A percentile compares a stretch with the other conserved stretches of the same genome.
Conservation (phyloP, 2,888 invertebrate species). For the Papilio gigon region DNA sequence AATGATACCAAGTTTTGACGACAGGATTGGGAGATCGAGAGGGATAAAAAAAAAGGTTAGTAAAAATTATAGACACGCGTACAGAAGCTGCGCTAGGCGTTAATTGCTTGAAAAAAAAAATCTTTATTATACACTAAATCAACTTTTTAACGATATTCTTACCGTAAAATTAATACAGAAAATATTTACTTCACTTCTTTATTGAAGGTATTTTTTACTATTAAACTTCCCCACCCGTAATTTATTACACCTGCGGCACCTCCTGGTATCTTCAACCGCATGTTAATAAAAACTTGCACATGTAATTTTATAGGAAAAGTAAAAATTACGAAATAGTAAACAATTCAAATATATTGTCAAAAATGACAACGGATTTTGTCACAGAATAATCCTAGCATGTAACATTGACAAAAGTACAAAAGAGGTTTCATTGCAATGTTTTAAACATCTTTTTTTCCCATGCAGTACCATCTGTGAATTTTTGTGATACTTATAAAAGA, state of each 20-base stretch:
- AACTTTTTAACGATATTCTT: not conserved
- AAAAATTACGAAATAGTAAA: slow-evolving; percentile 27
- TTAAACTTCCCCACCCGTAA: not conserved
- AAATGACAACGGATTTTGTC: slow-evolving; percentile 27
- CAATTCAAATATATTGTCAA: slow-evolving; percentile 33
- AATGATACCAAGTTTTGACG: too few relatives aligned
- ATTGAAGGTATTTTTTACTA: slow-evolving; percentile 14
- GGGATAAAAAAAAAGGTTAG: too few relatives aligned
- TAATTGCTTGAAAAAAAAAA: too few relatives aligned
- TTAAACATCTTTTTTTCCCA: not conserved
- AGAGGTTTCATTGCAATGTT: not conserved
- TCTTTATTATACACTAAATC: too few relatives aligned
- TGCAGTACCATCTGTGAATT: too few relatives aligned
- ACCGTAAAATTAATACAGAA: not conserved
- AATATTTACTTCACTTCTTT: not conserved
- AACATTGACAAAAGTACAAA: not conserved
- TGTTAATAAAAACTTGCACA: slow-evolving; percentile 26
- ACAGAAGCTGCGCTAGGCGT: too few relatives aligned
- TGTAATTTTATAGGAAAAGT: slow-evolving; percentile 29
- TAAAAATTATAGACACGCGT: too few relatives aligned
- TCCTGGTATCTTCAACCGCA: slow-evolving; percentile 1
- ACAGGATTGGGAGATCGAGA: too few relatives aligned
- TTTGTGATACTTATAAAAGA: too few relatives aligned
- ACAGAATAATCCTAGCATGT: not conserved
- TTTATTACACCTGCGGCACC: slow-evolving; percentile 2